Conservation (phyloP, 2,888 invertebrate species). For the Pandemis cinnamomeana region DNA sequence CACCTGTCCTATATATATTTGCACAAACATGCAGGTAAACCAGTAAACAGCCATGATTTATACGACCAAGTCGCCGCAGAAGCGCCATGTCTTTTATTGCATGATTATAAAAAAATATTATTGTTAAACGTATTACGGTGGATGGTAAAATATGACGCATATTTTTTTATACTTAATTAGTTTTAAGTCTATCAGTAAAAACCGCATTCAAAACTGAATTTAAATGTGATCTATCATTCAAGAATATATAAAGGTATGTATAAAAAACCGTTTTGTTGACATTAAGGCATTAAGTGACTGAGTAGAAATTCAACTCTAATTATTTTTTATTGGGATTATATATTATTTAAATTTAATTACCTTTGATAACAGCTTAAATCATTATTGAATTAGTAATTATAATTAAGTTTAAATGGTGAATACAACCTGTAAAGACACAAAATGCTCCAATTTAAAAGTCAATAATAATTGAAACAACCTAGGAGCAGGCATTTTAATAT, state of each 20-base stretch:
- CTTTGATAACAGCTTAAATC: too few species aligned
- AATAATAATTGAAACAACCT: too few species aligned
- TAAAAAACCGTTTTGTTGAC: too few species aligned
- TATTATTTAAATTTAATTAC: background rate
- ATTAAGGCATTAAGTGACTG: too few species aligned
- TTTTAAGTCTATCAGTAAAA: background rate
- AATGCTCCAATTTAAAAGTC: too few species aligned
- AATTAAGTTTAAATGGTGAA: too few species aligned
- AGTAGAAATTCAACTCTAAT: too few species aligned
- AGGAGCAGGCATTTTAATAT: too few species aligned
- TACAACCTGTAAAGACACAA: too few species aligned
- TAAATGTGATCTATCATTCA: background rate
- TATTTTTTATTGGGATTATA: too few species aligned
- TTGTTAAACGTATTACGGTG: slow-evolving; percentile 41
- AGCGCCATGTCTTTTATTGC: slow-evolving; percentile 47
- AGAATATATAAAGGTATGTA: too few species aligned
- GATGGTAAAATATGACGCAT: slow-evolving; percentile 32
- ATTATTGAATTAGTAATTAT: too few species aligned
- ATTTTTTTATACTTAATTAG: slow-evolving; percentile 14
- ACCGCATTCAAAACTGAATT: background rate
- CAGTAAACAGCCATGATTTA: slow-evolving; percentile 48
- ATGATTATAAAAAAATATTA: slow-evolving; percentile 46
- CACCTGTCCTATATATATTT: slow-evolving; percentile 15
- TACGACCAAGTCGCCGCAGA: slow-evolving; percentile 45
- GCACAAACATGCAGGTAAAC: slow-evolving; percentile 35